Evolutionary conservation across 1,140 invertebrate genomes (phyloP).

Genomic region (Panulirus ornatus): DNA sequence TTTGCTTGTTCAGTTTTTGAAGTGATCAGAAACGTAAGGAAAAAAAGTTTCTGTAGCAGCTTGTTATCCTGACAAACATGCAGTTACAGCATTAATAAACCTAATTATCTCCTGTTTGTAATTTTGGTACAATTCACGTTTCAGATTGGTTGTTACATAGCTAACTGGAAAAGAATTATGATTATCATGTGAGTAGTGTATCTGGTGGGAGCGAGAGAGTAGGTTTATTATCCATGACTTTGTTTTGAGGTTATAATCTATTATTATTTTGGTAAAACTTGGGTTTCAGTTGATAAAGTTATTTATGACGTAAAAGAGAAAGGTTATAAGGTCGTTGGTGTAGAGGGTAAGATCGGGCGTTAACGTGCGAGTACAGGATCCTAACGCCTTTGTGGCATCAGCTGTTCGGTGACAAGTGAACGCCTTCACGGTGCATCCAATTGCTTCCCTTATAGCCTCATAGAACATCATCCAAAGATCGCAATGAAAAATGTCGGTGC

Average conservation of each 20-base stretch:
- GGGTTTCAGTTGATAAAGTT: neutral
- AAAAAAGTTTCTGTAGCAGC: no score
- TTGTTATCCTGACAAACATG: no score
- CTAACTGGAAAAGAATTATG: no score
- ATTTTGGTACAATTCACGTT: no score
- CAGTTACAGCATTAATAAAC: no score
- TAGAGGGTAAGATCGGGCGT: neutral
- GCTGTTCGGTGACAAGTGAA: constrained; percentile 48
- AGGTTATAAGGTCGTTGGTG: neutral
- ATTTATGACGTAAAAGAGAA: neutral
- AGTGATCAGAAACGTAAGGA: no score
- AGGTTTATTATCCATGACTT: neutral
- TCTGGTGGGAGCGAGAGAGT: neutral
- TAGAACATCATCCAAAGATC: constrained; percentile 38
- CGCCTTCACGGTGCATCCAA: constrained; percentile 2
- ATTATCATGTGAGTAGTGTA: no score
- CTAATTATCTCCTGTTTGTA: no score
- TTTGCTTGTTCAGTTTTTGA: no score
- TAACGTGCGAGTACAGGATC: neutral
- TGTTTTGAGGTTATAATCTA: neutral
- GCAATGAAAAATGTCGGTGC: constrained; percentile 62
- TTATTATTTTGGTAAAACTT: neutral
- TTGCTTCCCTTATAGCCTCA: constrained; percentile 35
- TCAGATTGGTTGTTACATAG: no score
- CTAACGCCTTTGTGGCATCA: neutral